These are phyloP conservation scores for Eupithecia insigniata DNA, from an alignment of 2,888 invertebrate species.

Conservation along the genomic window DNA sequence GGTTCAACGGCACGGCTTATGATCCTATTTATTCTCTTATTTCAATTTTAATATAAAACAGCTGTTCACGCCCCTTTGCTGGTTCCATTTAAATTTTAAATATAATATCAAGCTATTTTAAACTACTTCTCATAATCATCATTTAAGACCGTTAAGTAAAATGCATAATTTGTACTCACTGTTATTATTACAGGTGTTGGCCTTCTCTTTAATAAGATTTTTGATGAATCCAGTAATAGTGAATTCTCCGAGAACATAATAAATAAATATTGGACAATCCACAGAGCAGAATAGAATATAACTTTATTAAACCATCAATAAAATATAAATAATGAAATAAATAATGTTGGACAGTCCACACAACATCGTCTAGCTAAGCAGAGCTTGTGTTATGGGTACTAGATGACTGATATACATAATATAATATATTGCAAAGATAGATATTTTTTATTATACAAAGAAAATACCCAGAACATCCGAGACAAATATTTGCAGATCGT, in stretches of 20 bases:
- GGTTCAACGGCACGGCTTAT: conserved; percentile 57
- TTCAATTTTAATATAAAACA: conserved; percentile 6
- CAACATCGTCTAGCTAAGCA: too few species aligned
- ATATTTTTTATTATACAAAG: too few species aligned
- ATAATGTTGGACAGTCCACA: too few species aligned
- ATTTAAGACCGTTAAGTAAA: background rate
- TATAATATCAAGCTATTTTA: background rate
- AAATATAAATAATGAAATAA: too few species aligned
- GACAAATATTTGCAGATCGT: too few species aligned
- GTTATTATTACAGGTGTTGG: background rate
- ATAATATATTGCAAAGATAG: too few species aligned
- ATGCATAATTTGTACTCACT: background rate
- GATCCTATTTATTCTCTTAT: conserved; percentile 25
- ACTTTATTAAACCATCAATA: too few species aligned
- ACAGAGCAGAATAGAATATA: too few species aligned
- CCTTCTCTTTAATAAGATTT: background rate
- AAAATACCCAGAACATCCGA: too few species aligned
- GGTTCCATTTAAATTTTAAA: background rate
- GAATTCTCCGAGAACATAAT: background rate
- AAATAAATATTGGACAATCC: too few species aligned
- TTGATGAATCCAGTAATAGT: background rate
- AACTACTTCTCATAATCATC: background rate
- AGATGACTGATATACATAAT: too few species aligned
- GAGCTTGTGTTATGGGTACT: too few species aligned
- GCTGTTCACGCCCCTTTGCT: background rate